Base-by-base conservation (phyloP, 2,113 vertebrate genomes). In the Beaufortia kweichowensis region DNA sequence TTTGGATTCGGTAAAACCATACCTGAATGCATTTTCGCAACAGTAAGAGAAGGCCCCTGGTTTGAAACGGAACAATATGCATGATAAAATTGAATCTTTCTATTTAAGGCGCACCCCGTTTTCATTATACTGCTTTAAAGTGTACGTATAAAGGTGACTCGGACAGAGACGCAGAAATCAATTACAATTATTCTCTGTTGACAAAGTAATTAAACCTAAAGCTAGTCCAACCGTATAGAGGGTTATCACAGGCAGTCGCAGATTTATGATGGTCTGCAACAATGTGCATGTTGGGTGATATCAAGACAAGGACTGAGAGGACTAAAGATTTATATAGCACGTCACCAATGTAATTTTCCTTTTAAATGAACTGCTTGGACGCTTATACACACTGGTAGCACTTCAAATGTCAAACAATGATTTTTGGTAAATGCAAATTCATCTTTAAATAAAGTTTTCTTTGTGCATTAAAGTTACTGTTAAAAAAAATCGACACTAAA, bases 171-270 rank as follows among this genome's bases (percentile, higher is more conserved):
- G 87, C 87, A 90, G 77, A 91, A 94, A 95, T 96, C 95, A 94
- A 94, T 96, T 89, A 92, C 92, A 89, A 93, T 97, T 96, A 94
- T 96, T 96, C 94, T 93, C 91, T 92, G 91, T 91, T 96, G 95
- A 96, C 95, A 96, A 94, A 94, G 93, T 94, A 94, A 96, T 98
- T 95, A 97, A 94, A 92, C 68, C 83, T 61, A 85, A 86, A 78
- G 78, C 81, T 91, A 85, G 93, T 91, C 86, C 85, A 84, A 28
- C 78, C 83, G 81, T 85, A 70, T 77, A 88, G 86, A 81, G 85
- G 85, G 89, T 91, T 91, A 87, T 91, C 88, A 33, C 66, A 88
- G 91, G 89, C 89, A 86, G 88, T 83, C 84, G 83, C 85, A 90
- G 91, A 92, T 93, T 93, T 93, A 92, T 86, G 83, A 86, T 84